These are phyloP conservation scores for Oplegnathus fasciatus DNA, from an alignment of 2,113 vertebrate species.

Conservation along the genomic window DNA sequence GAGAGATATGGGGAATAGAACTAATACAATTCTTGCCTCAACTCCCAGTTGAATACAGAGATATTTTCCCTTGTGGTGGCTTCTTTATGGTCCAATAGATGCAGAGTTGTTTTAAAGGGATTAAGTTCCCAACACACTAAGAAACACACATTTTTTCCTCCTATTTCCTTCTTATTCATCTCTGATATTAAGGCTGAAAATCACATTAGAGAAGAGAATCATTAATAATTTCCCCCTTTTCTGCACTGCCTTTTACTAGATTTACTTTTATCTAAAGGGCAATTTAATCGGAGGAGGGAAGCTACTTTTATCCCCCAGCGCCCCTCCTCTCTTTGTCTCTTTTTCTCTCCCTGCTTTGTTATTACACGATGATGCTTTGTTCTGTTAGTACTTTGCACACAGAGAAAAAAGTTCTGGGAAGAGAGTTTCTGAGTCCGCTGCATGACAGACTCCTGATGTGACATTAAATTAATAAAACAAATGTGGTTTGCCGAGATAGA, in stretches of 20 bases:
- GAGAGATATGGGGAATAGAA: neutral
- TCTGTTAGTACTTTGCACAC: slow-evolving; percentile 55
- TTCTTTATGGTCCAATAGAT: slow-evolving; percentile 48
- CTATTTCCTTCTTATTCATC: slow-evolving; percentile 59
- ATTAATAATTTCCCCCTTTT: slow-evolving; percentile 48
- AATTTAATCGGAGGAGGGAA: slow-evolving; percentile 69
- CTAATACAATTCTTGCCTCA: slow-evolving; percentile 3
- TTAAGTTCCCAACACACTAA: slow-evolving; percentile 46
- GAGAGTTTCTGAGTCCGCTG: slow-evolving; percentile 60
- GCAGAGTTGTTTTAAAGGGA: slow-evolving; percentile 48
- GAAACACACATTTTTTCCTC: slow-evolving; percentile 21
- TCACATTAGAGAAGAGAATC: slow-evolving; percentile 59
- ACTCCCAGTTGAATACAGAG: slow-evolving; percentile 2
- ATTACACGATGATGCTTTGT: slow-evolving; percentile 68
- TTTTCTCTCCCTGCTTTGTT: slow-evolving; percentile 43
- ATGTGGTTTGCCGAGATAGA: slow-evolving; percentile 78
- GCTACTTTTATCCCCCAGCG: slow-evolving; percentile 61
- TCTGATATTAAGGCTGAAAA: slow-evolving; percentile 63
- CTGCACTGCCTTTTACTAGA: slow-evolving; percentile 55
- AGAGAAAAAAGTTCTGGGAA: slow-evolving; percentile 56
- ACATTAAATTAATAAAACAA: slow-evolving; percentile 84
- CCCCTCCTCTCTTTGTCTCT: slow-evolving; percentile 38
- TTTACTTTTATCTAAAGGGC: slow-evolving; percentile 76
- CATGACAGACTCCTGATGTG: slow-evolving; percentile 67
- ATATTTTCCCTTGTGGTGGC: slow-evolving; percentile 10